Conservation (phyloP, 2,113 vertebrate genomes). For the Limnothrissa miodon region DNA sequence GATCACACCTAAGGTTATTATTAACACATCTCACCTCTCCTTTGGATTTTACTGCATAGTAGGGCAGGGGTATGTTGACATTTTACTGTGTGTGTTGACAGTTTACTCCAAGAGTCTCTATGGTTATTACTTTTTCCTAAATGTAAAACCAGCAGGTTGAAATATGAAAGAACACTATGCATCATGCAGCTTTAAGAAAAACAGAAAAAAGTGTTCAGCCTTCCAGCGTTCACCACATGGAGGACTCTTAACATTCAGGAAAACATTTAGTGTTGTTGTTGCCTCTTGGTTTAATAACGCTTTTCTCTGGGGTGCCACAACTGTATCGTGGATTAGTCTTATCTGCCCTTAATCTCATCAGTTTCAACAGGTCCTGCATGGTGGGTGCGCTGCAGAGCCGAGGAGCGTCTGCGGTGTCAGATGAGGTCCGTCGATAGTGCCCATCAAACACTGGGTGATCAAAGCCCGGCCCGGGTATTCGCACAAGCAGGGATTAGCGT, state of each 20-base stretch:
- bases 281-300: slow-evolving; percentile 27
- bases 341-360: slow-evolving; percentile 64
- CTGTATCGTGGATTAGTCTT: slow-evolving; percentile 36
- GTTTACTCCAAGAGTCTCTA: background rate
- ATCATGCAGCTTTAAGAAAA: background rate
- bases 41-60: background rate
- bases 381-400: background rate
- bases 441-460: slow-evolving; percentile 69
- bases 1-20: slow-evolving; percentile 6
- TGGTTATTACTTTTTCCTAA: background rate
- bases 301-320: background rate
- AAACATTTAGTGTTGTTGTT: background rate
- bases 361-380: slow-evolving; percentile 27
- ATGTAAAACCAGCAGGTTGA: background rate
- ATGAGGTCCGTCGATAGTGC: slow-evolving; percentile 66
- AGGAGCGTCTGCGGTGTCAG: slow-evolving; percentile 47
- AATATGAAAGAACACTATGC: background rate
- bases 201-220: too few relatives aligned
- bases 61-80: background rate
- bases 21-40: slow-evolving; percentile 29
- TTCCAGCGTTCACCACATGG: background rate
- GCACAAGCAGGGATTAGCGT: slow-evolving; percentile 62
- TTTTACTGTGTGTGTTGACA: background rate
- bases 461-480: slow-evolving; percentile 59
- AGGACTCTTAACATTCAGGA: background rate